Percentiles rank a stretch among this genome's conserved stretches.
Evolutionary conservation across 1,140 invertebrate species (phyloP).

Genomic region (Trinorchestia longiramus): DNA sequence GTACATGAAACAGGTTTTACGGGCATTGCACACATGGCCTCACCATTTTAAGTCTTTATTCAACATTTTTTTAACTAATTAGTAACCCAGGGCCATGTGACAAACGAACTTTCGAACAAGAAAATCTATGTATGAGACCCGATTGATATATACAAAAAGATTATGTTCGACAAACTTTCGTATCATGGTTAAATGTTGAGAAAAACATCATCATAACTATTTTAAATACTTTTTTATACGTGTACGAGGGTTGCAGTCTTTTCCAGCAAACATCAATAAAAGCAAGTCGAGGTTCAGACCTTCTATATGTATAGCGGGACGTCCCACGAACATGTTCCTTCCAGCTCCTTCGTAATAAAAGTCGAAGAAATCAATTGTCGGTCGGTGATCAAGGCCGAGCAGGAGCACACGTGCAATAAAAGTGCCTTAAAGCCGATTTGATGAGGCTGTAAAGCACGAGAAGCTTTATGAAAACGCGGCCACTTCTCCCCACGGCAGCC

Average conservation of each 20-base stretch:
- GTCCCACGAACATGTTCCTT: not conserved
- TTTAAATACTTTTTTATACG: not conserved
- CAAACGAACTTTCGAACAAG: not conserved
- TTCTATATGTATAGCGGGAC: not conserved
- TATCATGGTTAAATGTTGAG: not conserved
- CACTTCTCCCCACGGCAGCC: not conserved
- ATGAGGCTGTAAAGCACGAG: constrained; percentile 44
- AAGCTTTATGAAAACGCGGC: constrained; percentile 8
- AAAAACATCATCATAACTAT: not conserved
- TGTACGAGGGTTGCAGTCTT: not conserved
- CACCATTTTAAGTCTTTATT: not conserved
- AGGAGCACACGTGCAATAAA: constrained; percentile 30
- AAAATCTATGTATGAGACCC: not conserved
- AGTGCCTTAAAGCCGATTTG: constrained; percentile 52
- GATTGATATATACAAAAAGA: not conserved
- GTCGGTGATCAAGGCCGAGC: constrained; percentile 3
- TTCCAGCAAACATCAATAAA: not conserved
- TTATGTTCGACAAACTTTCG: not conserved
- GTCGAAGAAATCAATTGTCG: constrained; percentile 30
- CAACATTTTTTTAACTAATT: not conserved
- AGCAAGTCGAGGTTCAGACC: not conserved
- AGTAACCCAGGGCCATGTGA: not conserved
- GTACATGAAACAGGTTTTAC: not conserved
- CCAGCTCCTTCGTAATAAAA: constrained; percentile 15
- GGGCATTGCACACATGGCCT: not conserved